These are phyloP conservation scores for Chaetura pelagica DNA, from an alignment of 2,113 vertebrate genomes.

Conservation along the genomic window DNA sequence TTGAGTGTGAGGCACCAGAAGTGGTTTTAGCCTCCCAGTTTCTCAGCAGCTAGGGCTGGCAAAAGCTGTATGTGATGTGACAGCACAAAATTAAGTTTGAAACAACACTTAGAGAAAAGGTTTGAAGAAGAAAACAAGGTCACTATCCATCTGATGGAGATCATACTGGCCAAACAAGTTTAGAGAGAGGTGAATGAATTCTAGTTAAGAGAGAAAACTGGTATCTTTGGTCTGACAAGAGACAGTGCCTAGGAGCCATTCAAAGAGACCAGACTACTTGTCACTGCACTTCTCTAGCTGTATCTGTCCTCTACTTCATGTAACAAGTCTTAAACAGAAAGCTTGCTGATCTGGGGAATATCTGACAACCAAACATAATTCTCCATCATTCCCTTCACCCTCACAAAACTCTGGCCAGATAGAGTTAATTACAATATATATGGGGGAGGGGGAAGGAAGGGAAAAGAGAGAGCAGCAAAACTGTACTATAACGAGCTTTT, in stretches of 20 bases:
- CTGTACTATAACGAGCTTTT: background rate
- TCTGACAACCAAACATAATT: background rate
- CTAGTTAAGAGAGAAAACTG: background rate
- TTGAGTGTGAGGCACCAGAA: conserved; percentile 54
- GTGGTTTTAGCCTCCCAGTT: conserved; percentile 61
- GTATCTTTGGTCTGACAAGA: conserved; percentile 2
- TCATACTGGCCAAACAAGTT: conserved; percentile 61
- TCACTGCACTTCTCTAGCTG: background rate
- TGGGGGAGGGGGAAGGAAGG: too few relatives aligned
- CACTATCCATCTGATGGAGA: conserved; percentile 47
- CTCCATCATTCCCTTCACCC: background rate
- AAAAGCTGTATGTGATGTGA: conserved; percentile 32
- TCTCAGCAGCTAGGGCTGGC: conserved; percentile 31
- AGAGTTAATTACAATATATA: background rate
- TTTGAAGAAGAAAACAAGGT: conserved; percentile 61
- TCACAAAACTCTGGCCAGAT: background rate
- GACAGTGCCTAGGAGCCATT: background rate
- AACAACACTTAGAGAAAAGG: conserved; percentile 43
- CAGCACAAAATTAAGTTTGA: conserved; percentile 42
- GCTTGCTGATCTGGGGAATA: background rate
- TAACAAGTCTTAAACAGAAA: background rate
- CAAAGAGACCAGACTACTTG: background rate
- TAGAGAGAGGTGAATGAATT: conserved; percentile 42
- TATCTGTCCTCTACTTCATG: background rate
- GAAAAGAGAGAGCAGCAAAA: background rate